A percentile compares a stretch with the other conserved stretches of the same genome.
phyloP scores from a whole-genome alignment of 2,113 vertebrate genomes.

The Microcebus ravelobensis region DNA sequence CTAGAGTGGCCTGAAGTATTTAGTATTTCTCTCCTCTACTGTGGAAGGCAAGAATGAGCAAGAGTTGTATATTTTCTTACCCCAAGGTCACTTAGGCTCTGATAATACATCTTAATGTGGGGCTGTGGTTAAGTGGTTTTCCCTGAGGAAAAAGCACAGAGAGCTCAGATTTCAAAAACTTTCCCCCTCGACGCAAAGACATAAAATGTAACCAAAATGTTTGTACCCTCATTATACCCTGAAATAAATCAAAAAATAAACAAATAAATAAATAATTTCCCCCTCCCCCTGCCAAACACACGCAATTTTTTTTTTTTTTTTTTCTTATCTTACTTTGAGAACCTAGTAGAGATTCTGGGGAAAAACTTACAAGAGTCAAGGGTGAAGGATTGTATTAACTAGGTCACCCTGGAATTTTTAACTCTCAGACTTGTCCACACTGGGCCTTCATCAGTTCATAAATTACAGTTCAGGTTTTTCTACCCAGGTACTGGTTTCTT shows the following conservation, averaged over 20 bases:
- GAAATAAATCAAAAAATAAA: too few relatives aligned
- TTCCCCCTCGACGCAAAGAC: not conserved
- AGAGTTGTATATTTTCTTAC: not conserved
- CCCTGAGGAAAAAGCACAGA: not conserved
- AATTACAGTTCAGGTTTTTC: not conserved
- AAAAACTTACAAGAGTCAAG: not conserved
- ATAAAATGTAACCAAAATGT: too few relatives aligned
- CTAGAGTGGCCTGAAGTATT: not conserved
- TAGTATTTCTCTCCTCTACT: not conserved
- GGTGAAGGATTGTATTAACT: accelerated
- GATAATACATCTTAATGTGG: not conserved
- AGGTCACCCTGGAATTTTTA: not conserved
- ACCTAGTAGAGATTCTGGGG: too few relatives aligned
- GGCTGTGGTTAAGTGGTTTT: not conserved
- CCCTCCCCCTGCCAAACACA: not conserved
- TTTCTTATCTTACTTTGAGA: not conserved
- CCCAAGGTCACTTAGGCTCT: not conserved
- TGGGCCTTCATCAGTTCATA: not conserved
- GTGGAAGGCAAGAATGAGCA: not conserved
- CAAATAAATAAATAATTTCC: not conserved
- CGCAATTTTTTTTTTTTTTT: not conserved
- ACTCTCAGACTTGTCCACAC: not conserved
- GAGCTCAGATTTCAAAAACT: not conserved
- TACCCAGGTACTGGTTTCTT: not conserved
- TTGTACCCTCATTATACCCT: too few relatives aligned